phyloP scores from a whole-genome alignment of 92 coral and sea anemone species.

The Paramuricea clavata region DNA sequence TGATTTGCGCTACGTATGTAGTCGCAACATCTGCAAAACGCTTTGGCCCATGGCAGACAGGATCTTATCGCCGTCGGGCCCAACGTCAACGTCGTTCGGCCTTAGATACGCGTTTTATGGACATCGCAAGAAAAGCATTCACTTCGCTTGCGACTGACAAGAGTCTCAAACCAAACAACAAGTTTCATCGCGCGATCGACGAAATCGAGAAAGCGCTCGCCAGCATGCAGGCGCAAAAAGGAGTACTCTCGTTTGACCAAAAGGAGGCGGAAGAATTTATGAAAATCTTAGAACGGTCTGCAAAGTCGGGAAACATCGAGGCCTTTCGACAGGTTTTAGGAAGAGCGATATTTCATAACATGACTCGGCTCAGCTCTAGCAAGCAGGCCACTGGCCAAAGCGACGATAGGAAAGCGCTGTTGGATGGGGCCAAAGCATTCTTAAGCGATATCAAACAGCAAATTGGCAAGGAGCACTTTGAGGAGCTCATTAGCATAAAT shows the following conservation, averaged over 20 bases:
- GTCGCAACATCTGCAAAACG: not conserved
- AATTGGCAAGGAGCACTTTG: slow-evolving; percentile 72
- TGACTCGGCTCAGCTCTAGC: slow-evolving; percentile 25
- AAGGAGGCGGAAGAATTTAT: slow-evolving; percentile 18
- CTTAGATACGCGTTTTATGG: slow-evolving; percentile 36
- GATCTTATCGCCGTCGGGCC: not conserved
- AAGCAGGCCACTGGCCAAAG: not conserved
- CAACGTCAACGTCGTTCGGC: not conserved
- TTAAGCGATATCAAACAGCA: slow-evolving; percentile 67
- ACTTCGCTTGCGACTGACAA: slow-evolving; percentile 39
- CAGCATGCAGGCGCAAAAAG: not conserved
- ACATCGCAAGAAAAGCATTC: slow-evolving; percentile 1
- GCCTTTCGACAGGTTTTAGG: slow-evolving; percentile 20
- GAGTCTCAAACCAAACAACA: slow-evolving; percentile 64
- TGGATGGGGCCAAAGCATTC: slow-evolving; percentile 64
- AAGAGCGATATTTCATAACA: slow-evolving; percentile 32
- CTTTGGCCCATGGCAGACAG: not conserved
- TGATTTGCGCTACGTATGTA: not conserved
- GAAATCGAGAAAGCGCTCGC: slow-evolving; percentile 77
- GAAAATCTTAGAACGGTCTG: not conserved
- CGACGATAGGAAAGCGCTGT: slow-evolving; percentile 39
- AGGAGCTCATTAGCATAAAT: slow-evolving; percentile 86
- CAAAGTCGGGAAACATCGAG: slow-evolving; percentile 23
- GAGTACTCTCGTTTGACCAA: slow-evolving; percentile 5
- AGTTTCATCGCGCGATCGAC: slow-evolving; percentile 79